Evolutionary conservation across 2,888 invertebrate species (phyloP), one percentile per base, ranked within the genome.

Genomic region (Xylocampa areola): DNA sequence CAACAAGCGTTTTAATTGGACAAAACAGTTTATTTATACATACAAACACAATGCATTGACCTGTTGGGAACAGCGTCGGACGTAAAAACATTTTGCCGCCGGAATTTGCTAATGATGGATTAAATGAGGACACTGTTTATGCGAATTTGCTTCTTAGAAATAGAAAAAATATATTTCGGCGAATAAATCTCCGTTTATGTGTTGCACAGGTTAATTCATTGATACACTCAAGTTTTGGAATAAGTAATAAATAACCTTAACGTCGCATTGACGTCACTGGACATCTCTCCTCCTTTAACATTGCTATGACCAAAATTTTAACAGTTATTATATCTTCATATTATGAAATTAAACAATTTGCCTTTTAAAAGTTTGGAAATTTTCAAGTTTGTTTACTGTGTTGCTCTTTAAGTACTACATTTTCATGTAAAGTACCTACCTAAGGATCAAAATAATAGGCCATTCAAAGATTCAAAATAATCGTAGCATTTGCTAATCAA

Each of bases 41-140:
- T 72, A 77, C 72, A 65, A 78, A 69, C 76, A 78, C 81, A 86
- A 90, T 86, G 66, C 90, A 77, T 84, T 89, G 89, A 91, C 90
- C 91, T 82, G 83, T 43, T 74, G 62, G 74, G 68, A 73, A 74
- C 64, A 57, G 71, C 75, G 80, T 74, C 66, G 44, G 61, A 82
- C 82, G 82, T 80, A 72, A 85, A 84, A 86, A 80, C 79, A 85
- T 87, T n/a, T 87, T 76, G 77, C 78, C 77, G 80, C 86, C 86
- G 88, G 86, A 87, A 83, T 85, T 81, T 62, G 70, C 79, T 83
- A 86, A 89, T 87, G 79, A 84, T 73, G 82, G 70, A 68, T 73
- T n/a, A 78, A 77, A 84, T 73, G 70, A 75, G 80, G 70, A 66
- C 68, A 76, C 63, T 66, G 67, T 73, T 62, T 62, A 58, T 64